These are phyloP conservation scores for Phyllotis vaccarum DNA, from an alignment of 2,797 vertebrate genomes.

Conservation along the genomic window DNA sequence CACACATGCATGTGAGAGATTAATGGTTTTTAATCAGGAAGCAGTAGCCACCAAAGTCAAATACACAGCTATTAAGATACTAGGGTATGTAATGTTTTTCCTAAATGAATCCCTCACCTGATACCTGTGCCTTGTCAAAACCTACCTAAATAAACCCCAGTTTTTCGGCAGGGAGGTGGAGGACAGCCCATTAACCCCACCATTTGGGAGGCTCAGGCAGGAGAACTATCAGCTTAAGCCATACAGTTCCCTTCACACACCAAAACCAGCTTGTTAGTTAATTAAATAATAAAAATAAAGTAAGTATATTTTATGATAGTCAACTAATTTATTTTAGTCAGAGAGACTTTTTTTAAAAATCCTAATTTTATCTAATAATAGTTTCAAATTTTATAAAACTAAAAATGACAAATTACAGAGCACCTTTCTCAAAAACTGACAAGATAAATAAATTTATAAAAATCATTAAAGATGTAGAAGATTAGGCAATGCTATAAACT, in stretches of 20 bases:
- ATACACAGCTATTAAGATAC: not conserved
- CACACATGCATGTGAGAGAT: not conserved
- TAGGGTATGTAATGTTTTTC: not conserved
- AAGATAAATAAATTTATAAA: slow-evolving; percentile 13
- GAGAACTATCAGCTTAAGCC: too few relatives aligned
- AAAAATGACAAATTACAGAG: slow-evolving; percentile 45
- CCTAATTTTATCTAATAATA: slow-evolving; percentile 43
- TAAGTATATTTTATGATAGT: slow-evolving; percentile 9
- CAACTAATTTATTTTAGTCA: slow-evolving; percentile 49
- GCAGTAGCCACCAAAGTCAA: not conserved
- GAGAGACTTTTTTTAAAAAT: slow-evolving; percentile 30
- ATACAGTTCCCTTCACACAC: not conserved
- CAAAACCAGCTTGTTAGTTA: not conserved
- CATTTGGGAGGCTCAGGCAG: not conserved
- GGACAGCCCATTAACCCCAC: not conserved
- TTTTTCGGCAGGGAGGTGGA: not conserved
- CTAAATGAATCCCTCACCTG: not conserved
- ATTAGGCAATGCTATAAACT: slow-evolving; percentile 59
- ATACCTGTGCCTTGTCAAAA: not conserved
- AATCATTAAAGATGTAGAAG: slow-evolving; percentile 60
- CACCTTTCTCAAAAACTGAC: slow-evolving; percentile 17
- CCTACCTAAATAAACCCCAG: not conserved
- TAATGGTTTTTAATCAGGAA: not conserved
- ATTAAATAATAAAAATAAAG: not conserved
- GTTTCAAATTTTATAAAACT: slow-evolving; percentile 33